Evolutionary conservation across 2,888 invertebrate genomes (phyloP).

Genomic region (Charanyca ferruginea): DNA sequence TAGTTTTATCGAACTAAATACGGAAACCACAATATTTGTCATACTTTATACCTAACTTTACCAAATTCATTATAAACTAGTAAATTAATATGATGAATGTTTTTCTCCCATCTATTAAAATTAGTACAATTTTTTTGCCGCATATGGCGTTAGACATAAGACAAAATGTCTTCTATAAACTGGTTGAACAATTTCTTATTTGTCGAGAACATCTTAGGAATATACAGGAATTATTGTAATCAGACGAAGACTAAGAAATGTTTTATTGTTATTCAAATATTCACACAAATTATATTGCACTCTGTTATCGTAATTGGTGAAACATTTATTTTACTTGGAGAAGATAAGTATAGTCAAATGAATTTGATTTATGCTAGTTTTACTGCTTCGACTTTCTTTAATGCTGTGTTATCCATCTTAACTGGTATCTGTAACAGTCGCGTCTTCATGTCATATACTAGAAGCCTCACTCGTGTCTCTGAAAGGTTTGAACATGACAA

Average conservation of each 20-base stretch:
- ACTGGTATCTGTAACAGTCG: not conserved
- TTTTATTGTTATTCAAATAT: too few relatives aligned
- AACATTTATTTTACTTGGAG: too few relatives aligned
- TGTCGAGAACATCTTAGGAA: not conserved
- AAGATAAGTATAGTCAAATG: not conserved
- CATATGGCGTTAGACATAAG: too few relatives aligned
- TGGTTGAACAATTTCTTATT: conserved; percentile 7
- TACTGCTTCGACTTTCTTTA: not conserved
- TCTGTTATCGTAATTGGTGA: too few relatives aligned
- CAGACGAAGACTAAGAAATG: too few relatives aligned
- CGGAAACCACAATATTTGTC: too few relatives aligned
- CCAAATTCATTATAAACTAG: too few relatives aligned
- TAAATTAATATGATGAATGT: too few relatives aligned
- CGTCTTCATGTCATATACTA: not conserved
- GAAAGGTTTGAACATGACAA: conserved; percentile 6
- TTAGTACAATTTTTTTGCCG: not conserved
- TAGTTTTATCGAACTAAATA: too few relatives aligned
- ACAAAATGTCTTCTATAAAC: conserved; percentile 8
- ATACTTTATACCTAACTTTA: too few relatives aligned
- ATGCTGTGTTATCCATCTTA: not conserved
- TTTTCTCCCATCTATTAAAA: not conserved
- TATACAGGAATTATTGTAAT: too few relatives aligned
- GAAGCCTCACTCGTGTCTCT: not conserved
- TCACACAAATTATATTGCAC: too few relatives aligned
- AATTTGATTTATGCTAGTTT: not conserved